Evolutionary conservation across 2,797 vertebrate species (phyloP).

Genomic region (Enteromius viviparus): DNA sequence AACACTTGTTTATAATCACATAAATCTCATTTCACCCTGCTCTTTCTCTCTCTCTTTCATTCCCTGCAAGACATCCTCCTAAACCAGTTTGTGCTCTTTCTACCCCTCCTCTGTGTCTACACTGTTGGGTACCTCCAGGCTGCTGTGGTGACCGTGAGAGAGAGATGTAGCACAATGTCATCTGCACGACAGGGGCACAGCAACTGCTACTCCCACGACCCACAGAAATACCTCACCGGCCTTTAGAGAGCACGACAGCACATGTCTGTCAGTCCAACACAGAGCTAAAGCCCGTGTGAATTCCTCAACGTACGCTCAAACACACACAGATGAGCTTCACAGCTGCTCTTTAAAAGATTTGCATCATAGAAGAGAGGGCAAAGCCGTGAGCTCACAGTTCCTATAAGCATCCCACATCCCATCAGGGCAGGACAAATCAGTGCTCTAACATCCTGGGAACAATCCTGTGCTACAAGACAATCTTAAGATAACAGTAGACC

Average conservation of each 20-base stretch:
- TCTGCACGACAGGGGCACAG: constrained; percentile 52
- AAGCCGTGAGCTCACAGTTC: constrained; percentile 44
- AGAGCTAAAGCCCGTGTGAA: constrained; percentile 56
- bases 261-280: constrained; percentile 50
- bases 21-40: neutral
- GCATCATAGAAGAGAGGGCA: constrained; percentile 49
- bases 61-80: constrained; percentile 8
- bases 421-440: constrained; percentile 5
- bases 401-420: constrained; percentile 27
- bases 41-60: constrained; percentile 5
- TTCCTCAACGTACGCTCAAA: constrained; percentile 58
- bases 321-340: constrained; percentile 54
- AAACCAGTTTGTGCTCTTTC: constrained; percentile 22
- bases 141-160: constrained; percentile 26
- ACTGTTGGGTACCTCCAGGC: constrained; percentile 49
- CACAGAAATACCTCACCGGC: constrained; percentile 55
- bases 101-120: constrained; percentile 19
- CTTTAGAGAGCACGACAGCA: constrained; percentile 45
- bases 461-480: neutral
- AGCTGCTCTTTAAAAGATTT: constrained; percentile 59
- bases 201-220: constrained; percentile 62
- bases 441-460: constrained; percentile 7
- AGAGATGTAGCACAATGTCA: constrained; percentile 55
- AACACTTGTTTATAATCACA: constrained; percentile 26
- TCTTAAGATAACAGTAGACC: neutral